These are phyloP conservation scores for Ammodramus savannarum DNA, from an alignment of 2,113 vertebrate species.

Conservation along the genomic window DNA sequence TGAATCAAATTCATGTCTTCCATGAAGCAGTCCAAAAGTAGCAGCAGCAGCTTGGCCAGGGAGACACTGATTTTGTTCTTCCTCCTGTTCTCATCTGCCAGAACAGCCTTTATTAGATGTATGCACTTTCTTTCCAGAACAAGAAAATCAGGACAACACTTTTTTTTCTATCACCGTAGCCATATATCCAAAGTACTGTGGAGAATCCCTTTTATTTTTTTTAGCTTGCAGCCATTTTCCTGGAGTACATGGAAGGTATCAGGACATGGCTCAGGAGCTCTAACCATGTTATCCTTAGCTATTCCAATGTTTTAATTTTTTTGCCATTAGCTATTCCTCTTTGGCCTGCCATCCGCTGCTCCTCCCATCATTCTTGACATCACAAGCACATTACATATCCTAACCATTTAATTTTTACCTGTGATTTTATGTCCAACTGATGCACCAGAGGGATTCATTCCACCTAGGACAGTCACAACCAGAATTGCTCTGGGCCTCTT, in stretches of 20 bases:
- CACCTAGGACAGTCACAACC: not conserved
- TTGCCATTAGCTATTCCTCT: not conserved
- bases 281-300: accelerated
- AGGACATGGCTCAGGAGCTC: not conserved
- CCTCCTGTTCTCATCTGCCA: not conserved
- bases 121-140: not conserved
- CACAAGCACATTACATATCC: not conserved
- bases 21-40: slow-evolving; percentile 22
- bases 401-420: not conserved
- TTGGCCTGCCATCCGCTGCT: accelerated
- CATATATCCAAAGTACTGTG: not conserved
- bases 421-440: not conserved
- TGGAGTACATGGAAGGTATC: not conserved
- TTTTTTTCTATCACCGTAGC: not conserved
- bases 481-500: not conserved
- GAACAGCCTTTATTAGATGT: not conserved
- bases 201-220: not conserved
- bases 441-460: not conserved
- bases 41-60: not conserved
- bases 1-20: slow-evolving; percentile 27
- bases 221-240: not conserved
- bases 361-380: not conserved
- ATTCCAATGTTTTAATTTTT: not conserved
- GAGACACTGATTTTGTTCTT: not conserved
- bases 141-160: not conserved